Percentiles rank a stretch among this genome's conserved stretches.
Conservation (phyloP, 1,140 invertebrate genomes). For the Saxidomus purpurata region DNA sequence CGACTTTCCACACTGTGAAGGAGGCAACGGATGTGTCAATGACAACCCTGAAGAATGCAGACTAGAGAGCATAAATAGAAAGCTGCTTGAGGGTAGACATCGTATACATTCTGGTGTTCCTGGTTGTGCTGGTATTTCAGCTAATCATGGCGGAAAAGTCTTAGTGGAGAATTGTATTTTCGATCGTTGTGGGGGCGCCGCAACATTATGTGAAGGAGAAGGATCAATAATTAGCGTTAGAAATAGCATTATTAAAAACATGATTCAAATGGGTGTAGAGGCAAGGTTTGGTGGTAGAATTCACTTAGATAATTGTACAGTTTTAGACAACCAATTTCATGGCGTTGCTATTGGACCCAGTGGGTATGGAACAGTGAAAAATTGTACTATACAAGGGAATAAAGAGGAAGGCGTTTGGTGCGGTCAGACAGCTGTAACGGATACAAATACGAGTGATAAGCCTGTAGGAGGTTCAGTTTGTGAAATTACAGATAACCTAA, state of each 20-base stretch:
- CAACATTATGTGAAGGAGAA: neutral
- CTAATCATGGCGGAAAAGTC: neutral
- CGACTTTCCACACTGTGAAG: slow-evolving; percentile 4
- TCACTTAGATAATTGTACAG: neutral
- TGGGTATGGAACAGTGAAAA: neutral
- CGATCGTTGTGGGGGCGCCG: slow-evolving; percentile 15
- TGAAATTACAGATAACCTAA: neutral
- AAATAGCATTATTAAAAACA: neutral
- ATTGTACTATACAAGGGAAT: no score
- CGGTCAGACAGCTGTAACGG: neutral
- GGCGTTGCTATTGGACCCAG: slow-evolving; percentile 10
- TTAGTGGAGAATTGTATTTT: neutral
- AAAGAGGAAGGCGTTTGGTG: slow-evolving; percentile 33
- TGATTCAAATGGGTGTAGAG: neutral
- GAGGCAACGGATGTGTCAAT: neutral
- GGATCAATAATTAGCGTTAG: neutral
- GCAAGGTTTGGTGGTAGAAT: neutral
- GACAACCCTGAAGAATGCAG: neutral
- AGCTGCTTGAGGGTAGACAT: neutral
- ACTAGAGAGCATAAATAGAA: neutral
- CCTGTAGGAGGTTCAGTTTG: neutral
- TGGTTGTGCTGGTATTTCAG: neutral
- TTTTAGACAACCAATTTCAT: neutral
- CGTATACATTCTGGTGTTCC: neutral
- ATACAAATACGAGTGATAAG: neutral